Evolutionary conservation across 23 tunicate species (phyloP).

Genomic region (Trididemnum clinides): DNA sequence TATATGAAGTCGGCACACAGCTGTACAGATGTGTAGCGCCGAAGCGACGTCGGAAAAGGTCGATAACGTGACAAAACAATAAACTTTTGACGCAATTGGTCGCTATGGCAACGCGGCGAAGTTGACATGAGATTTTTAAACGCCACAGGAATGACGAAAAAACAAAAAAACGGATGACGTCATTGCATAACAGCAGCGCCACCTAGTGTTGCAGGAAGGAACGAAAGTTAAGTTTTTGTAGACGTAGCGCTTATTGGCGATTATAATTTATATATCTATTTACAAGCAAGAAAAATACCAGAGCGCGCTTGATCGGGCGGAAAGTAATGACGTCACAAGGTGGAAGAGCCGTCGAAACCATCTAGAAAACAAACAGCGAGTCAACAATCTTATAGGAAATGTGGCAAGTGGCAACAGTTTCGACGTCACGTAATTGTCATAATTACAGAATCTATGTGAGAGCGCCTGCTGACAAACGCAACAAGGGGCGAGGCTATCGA

Average conservation of each 20-base stretch:
- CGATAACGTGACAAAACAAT: too few species aligned
- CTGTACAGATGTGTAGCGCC: too few species aligned
- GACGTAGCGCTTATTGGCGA: not conserved
- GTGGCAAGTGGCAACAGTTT: not conserved
- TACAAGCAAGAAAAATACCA: not conserved
- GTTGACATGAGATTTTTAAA: not conserved
- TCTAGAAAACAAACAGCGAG: constrained; percentile 21
- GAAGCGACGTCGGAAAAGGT: not conserved
- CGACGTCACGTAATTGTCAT: too few species aligned
- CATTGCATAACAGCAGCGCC: not conserved
- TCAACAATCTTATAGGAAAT: not conserved
- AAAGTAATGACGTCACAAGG: constrained; percentile 22
- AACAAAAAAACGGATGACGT: not conserved
- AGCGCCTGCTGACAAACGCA: not conserved
- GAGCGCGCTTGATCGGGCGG: not conserved
- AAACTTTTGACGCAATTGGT: not conserved
- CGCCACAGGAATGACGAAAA: too few species aligned
- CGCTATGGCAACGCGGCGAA: constrained; percentile 16
- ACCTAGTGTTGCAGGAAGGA: not conserved
- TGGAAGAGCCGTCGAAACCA: constrained; percentile 46
- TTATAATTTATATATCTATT: not conserved
- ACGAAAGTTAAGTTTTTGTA: too few species aligned
- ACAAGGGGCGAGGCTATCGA: not conserved
- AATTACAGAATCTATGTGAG: not conserved
- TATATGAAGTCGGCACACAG: not conserved